Percentiles rank a stretch among this genome's conserved stretches.
Conservation (phyloP, 2,113 vertebrate genomes). For the Pituophis catenifer region DNA sequence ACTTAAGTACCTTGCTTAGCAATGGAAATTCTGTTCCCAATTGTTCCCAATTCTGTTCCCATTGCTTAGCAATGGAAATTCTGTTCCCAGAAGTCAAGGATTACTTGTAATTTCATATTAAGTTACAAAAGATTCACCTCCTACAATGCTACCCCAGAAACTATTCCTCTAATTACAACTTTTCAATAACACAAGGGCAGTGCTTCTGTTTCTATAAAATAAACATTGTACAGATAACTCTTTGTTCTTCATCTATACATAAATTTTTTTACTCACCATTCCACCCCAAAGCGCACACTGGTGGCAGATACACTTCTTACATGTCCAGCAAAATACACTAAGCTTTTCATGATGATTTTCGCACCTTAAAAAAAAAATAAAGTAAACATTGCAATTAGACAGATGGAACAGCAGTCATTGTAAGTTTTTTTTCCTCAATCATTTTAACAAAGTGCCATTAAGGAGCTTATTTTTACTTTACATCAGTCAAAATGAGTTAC, state of each 20-base stretch:
- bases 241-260: too few species aligned
- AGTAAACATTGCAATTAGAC: background rate
- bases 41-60: background rate
- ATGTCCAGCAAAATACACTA: constrained; percentile 99
- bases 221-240: background rate
- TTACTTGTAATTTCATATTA: background rate
- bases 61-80: background rate
- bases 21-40: background rate
- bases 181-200: background rate
- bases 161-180: background rate
- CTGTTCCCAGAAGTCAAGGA: background rate
- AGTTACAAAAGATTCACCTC: background rate
- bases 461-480: background rate
- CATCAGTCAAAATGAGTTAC: background rate
- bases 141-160: background rate
- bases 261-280: constrained; percentile 78
- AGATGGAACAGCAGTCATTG: background rate
- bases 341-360: constrained; percentile 98
- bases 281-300: constrained; percentile 98
- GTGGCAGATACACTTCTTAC: constrained; percentile 99
- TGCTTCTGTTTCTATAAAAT: background rate
- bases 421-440: background rate
- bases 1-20: background rate
- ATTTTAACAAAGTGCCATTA: background rate
- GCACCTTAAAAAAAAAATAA: constrained; percentile 75